These are phyloP conservation scores for Urophycis tenuis DNA, from an alignment of 2,797 vertebrate genomes.

Conservation along the genomic window DNA sequence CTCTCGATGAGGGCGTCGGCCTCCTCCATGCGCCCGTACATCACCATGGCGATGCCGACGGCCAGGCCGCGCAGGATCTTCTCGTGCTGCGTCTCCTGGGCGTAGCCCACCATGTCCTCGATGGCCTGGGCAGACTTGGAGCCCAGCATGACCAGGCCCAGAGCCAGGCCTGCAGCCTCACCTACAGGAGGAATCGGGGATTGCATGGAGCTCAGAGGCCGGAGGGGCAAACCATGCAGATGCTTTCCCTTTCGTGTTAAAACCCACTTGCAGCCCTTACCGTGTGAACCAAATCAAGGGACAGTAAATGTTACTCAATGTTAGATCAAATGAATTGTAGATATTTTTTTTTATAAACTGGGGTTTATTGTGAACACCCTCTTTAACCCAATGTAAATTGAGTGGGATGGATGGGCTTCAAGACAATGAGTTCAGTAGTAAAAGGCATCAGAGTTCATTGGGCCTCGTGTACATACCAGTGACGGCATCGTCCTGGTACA, in stretches of 20 bases:
- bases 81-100: conserved; percentile 97
- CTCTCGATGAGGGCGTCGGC: conserved; percentile 96
- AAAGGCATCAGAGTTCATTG: not conserved
- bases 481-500: conserved; percentile 98
- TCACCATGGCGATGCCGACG: conserved; percentile 93
- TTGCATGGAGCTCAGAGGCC: not conserved
- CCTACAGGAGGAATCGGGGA: conserved; percentile 62
- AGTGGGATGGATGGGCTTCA: not conserved
- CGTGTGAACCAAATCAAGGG: not conserved
- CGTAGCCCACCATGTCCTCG: conserved; percentile 98
- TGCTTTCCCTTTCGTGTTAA: not conserved
- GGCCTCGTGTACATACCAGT: conserved; percentile 73
- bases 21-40: conserved; percentile 99
- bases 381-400: not conserved
- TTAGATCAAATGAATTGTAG: no score
- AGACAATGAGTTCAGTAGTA: not conserved
- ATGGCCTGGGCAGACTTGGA: conserved; percentile 98
- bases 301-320: not conserved
- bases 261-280: not conserved
- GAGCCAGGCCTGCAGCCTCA: conserved; percentile 90
- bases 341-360: not conserved
- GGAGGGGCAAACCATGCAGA: not conserved
- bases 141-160: conserved; percentile 96
- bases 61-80: conserved; percentile 95
- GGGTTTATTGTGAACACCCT: not conserved